Conservation (phyloP, 2,888 invertebrate genomes). For the Mystacides longicornis region DNA sequence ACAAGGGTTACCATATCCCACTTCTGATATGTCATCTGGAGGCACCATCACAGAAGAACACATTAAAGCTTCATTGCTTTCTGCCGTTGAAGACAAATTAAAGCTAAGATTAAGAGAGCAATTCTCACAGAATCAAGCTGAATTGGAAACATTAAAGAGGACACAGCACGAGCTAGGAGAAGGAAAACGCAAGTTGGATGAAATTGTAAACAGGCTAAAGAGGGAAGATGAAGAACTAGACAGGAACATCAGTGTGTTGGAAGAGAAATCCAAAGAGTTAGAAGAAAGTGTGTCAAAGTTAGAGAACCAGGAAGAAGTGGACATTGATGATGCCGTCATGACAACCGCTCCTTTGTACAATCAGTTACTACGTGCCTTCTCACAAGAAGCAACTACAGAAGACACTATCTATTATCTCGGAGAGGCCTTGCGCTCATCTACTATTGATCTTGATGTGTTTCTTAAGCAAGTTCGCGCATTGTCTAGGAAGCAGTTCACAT, state of each 20-base stretch:
- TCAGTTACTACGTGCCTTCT: conserved; percentile 91
- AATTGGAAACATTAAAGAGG: conserved; percentile 78
- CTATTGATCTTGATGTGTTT: conserved; percentile 93
- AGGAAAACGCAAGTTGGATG: conserved; percentile 75
- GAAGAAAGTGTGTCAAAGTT: conserved; percentile 71
- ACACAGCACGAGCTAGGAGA: conserved; percentile 81
- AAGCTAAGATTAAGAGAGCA: conserved; percentile 80
- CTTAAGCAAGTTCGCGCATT: conserved; percentile 92
- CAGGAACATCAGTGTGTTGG: conserved; percentile 72
- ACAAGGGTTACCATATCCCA: conserved; percentile 44
- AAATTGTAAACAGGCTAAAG: conserved; percentile 67
- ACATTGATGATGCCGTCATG: conserved; percentile 94
- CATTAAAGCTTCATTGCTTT: conserved; percentile 85
- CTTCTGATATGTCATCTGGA: conserved; percentile 38
- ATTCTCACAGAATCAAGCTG: conserved; percentile 85
- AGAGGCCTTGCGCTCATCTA: conserved; percentile 84
- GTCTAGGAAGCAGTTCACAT: conserved; percentile 92
- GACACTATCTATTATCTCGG: conserved; percentile 98
- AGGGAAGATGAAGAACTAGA: conserved; percentile 75
- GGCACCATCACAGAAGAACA: conserved; percentile 95
- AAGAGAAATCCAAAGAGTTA: conserved; percentile 83
- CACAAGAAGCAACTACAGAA: conserved; percentile 96
- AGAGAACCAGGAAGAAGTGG: conserved; percentile 71
- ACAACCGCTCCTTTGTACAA: conserved; percentile 94
- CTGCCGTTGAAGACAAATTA: conserved; percentile 93